phyloP scores from a whole-genome alignment of 2,797 vertebrate genomes.

The Myiotriccus ornatus region DNA sequence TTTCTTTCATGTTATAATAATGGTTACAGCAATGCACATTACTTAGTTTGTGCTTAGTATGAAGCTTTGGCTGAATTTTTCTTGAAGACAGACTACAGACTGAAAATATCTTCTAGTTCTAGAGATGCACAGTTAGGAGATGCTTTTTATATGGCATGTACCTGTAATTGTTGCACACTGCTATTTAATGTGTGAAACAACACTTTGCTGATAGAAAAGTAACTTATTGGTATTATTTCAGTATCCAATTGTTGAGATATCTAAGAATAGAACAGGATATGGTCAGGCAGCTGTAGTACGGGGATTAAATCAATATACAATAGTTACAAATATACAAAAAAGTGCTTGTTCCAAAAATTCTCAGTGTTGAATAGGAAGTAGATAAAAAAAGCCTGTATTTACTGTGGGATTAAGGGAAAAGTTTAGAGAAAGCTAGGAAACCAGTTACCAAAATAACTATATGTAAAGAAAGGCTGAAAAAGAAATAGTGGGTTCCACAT shows the following conservation, averaged over 20 bases:
- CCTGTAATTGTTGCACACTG: background rate
- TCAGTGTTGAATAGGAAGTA: background rate
- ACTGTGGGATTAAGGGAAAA: background rate
- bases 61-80: background rate
- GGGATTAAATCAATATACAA: background rate
- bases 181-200: background rate
- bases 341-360: background rate
- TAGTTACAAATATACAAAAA: background rate
- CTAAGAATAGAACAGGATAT: background rate
- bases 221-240: background rate
- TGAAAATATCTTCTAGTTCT: background rate
- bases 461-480: background rate
- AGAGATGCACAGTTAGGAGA: background rate
- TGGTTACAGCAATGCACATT: background rate
- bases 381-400: background rate
- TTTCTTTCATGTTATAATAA: background rate
- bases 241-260: background rate
- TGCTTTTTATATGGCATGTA: background rate
- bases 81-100: background rate
- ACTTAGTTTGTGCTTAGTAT: too few species aligned
- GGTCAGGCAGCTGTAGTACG: background rate
- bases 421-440: background rate
- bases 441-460: background rate
- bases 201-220: background rate
- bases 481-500: background rate